Percentiles rank a stretch among this genome's conserved stretches.
Conservation (phyloP, 1,140 invertebrate species). For the Procambarus clarkii region DNA sequence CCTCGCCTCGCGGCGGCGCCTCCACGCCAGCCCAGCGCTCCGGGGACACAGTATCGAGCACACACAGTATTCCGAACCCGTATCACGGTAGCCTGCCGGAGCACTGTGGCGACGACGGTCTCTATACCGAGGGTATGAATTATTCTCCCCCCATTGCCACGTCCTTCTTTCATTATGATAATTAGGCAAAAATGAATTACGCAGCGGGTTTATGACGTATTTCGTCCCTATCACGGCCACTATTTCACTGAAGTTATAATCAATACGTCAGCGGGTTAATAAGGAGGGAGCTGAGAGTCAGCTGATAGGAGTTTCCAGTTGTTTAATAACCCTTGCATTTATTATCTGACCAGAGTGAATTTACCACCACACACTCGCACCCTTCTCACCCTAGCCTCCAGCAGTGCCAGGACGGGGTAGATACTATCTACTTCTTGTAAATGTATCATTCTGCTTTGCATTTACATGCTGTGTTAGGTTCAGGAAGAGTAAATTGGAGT, state of each 20-base stretch:
- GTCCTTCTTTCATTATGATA: conserved; percentile 35
- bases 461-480: no score
- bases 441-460: no score
- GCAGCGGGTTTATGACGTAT: conserved; percentile 41
- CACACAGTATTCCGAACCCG: no score
- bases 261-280: conserved; percentile 44
- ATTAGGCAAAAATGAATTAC: conserved; percentile 46
- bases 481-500: not conserved
- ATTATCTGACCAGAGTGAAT: not conserved
- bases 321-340: not conserved
- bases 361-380: not conserved
- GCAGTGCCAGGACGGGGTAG: no score
- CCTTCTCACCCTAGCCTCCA: no score
- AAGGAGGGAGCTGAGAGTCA: not conserved
- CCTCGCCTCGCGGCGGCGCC: no score
- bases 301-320: not conserved
- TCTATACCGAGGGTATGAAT: not conserved
- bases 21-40: no score
- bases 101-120: no score
- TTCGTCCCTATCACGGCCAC: conserved; percentile 34
- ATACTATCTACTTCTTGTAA: no score
- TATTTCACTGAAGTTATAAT: conserved; percentile 51
- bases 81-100: no score
- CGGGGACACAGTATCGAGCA: no score
- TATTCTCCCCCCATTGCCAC: conserved; percentile 12